Evolutionary conservation across 2,113 vertebrate species (phyloP), one percentile per base, ranked within the genome.

Genomic region (Progne subis): DNA sequence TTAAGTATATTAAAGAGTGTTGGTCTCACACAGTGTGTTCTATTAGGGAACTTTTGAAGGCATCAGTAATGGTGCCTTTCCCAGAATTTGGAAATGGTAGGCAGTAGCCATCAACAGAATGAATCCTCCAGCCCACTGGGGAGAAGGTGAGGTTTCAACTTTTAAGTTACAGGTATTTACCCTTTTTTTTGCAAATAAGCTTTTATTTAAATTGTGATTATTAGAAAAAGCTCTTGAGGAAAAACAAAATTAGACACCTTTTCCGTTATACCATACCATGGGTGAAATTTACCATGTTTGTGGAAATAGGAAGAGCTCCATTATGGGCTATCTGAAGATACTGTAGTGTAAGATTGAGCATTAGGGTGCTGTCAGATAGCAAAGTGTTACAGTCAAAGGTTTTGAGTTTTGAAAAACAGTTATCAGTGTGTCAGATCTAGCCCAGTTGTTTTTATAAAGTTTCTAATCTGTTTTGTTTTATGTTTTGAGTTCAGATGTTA

Each of bases 401-500:
- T 95, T 80, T 68, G n/a, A 91, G 64, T 53, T 92, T 81, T 81
- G 34, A 92, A 84, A 93, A 24, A 8, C 69, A 17, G 56, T 77
- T 12, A 2, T 65, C 76, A 52, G 23, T 37, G 8, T 95, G 34
- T 86, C 47, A 79, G 49, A 81, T 86, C 57, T 70, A 88, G 41
- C 8, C 49, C 11, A 10, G 7, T 32, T 78, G 34, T 64, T 88
- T 70, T 96, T 83, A 39, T 92, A 55, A 86, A 61, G 47, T 89
- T 95, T 93, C 64, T 85, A 52, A 90, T 92, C 64, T 91, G 43
- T 82, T 92, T 74, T 87, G 52, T 28, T 80, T 77, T 93, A 71
- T 93, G 41, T 74, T 82, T 95, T 85, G 69, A 81, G 92, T 94
- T 97, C 75, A 93, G 41, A 68, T 83, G 56, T 76, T 94, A 97